Evolutionary conservation across 2,797 vertebrate species (phyloP).

Genomic region (Notolepis coatsorum): DNA sequence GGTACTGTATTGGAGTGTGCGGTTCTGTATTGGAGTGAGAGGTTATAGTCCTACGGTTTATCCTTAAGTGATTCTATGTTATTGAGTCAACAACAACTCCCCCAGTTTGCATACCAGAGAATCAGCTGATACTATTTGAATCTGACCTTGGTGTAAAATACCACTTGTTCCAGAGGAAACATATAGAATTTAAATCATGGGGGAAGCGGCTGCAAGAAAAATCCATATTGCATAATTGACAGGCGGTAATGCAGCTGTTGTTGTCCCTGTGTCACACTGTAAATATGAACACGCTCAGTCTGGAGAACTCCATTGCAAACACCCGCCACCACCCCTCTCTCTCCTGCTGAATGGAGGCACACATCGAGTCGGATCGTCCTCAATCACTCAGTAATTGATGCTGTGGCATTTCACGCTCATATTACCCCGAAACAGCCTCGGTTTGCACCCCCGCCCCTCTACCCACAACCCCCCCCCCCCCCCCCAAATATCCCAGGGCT

Average conservation of each 20-base stretch:
- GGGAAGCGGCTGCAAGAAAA: slow-evolving; percentile 29
- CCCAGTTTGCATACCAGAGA: too few relatives aligned
- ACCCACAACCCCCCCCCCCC: background rate
- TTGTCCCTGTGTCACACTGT: slow-evolving; percentile 64
- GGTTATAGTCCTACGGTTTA: too few relatives aligned
- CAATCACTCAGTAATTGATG: slow-evolving; percentile 77
- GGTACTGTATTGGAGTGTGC: too few relatives aligned
- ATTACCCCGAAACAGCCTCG: slow-evolving; percentile 69
- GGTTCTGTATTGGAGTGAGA: too few relatives aligned
- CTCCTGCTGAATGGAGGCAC: slow-evolving; percentile 60
- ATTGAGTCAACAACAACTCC: too few relatives aligned
- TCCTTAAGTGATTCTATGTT: too few relatives aligned
- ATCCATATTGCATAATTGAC: slow-evolving; percentile 61
- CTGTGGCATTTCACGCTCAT: slow-evolving; percentile 60
- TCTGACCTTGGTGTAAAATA: too few relatives aligned
- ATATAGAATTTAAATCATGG: slow-evolving; percentile 34
- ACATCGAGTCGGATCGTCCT: slow-evolving; percentile 61
- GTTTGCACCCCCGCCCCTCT: slow-evolving; percentile 27
- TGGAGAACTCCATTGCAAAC: slow-evolving; percentile 67
- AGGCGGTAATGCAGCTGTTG: slow-evolving; percentile 70
- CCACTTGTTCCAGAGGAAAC: too few relatives aligned
- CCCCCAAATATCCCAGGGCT: slow-evolving; percentile 70
- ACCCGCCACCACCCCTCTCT: slow-evolving; percentile 49
- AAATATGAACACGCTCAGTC: slow-evolving; percentile 73
- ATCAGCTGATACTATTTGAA: too few relatives aligned